These are phyloP conservation scores for Euphydryas editha DNA, from an alignment of 2,888 invertebrate species.

Conservation along the genomic window DNA sequence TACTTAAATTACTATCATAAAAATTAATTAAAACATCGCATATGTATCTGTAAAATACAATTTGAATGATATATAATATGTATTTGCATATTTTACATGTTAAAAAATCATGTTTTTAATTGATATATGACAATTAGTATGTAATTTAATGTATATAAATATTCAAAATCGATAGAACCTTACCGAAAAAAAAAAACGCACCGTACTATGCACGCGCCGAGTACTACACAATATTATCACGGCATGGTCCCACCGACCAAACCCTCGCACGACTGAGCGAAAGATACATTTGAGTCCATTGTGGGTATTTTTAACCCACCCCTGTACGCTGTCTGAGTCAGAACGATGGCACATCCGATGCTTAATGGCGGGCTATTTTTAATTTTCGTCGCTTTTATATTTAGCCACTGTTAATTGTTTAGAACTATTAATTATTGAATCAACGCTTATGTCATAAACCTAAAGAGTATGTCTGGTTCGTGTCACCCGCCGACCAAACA, in stretches of 20 bases:
- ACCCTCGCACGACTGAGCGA: slow-evolving; percentile 54
- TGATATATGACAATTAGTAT: too few species aligned
- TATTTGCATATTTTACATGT: neutral
- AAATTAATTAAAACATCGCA: neutral
- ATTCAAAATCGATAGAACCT: neutral
- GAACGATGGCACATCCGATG: slow-evolving; percentile 34
- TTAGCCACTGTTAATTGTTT: slow-evolving; percentile 7
- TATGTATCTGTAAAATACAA: neutral
- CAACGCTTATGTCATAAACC: neutral
- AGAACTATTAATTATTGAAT: neutral
- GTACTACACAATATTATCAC: slow-evolving; percentile 21
- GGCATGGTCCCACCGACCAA: slow-evolving; percentile 32
- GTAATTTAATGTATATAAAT: too few species aligned
- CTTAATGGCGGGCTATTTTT: slow-evolving; percentile 36
- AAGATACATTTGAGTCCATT: slow-evolving; percentile 50
- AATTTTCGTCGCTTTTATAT: slow-evolving; percentile 14
- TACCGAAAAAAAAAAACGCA: slow-evolving; percentile 2
- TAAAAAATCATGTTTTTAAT: neutral
- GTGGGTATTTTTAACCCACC: slow-evolving; percentile 73
- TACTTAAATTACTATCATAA: neutral
- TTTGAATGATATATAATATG: neutral
- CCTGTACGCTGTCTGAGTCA: slow-evolving; percentile 54
- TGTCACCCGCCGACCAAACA: too few species aligned
- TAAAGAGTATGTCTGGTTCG: too few species aligned
- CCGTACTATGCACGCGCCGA: slow-evolving; percentile 16